Conservation (phyloP, 2,797 vertebrate genomes). For the Sus cebifrons region DNA sequence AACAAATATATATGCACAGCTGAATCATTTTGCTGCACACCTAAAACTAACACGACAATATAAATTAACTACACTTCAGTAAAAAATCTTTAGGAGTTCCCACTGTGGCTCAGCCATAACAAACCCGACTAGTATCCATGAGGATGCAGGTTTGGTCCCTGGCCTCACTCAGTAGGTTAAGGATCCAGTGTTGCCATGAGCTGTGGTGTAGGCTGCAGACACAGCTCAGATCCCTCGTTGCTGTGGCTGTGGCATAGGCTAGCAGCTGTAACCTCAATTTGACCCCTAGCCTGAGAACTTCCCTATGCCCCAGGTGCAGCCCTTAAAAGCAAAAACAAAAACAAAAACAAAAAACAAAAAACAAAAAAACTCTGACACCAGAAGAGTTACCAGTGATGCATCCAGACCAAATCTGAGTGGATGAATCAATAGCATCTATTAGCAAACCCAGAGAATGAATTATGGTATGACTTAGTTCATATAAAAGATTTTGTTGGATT, state of each 20-base stretch:
- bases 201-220: too few relatives aligned
- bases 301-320: too few relatives aligned
- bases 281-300: too few relatives aligned
- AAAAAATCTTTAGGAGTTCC: neutral
- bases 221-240: too few relatives aligned
- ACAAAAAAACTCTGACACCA: neutral
- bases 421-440: neutral
- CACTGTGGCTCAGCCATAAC: too few relatives aligned
- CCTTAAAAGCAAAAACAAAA: too few relatives aligned
- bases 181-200: too few relatives aligned
- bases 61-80: neutral
- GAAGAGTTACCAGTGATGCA: neutral
- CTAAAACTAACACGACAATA: neutral
- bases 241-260: too few relatives aligned
- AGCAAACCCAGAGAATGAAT: neutral
- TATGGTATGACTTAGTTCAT: neutral
- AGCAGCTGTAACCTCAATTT: too few relatives aligned
- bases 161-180: too few relatives aligned
- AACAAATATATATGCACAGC: neutral
- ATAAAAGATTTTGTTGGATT: slow-evolving; percentile 10
- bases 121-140: too few relatives aligned
- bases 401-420: neutral
- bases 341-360: neutral
- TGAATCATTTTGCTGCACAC: neutral
- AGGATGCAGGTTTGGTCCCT: too few relatives aligned